A percentile compares a stretch with the other conserved stretches of the same genome.
These are phyloP conservation scores for Pyralis farinalis DNA, from an alignment of 2,888 invertebrate genomes.

Conservation along the genomic window DNA sequence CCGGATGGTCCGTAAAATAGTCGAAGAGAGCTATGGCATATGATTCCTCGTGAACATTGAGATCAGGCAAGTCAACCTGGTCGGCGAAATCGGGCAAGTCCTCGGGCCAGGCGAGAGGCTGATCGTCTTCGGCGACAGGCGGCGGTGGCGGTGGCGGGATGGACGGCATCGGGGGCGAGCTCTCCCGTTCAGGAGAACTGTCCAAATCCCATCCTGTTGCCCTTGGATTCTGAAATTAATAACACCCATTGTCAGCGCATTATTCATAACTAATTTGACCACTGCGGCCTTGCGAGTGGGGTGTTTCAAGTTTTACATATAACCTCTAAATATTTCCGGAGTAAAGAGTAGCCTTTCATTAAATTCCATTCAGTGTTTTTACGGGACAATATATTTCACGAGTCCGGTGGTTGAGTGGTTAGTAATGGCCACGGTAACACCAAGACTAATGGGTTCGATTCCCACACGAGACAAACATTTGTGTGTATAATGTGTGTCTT, in stretches of 20 bases:
- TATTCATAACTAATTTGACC: too few species aligned
- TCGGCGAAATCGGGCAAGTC: slow-evolving; percentile 11
- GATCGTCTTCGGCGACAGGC: slow-evolving; percentile 48
- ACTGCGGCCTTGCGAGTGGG: too few species aligned
- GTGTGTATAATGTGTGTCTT: too few species aligned
- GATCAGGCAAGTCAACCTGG: slow-evolving; percentile 18
- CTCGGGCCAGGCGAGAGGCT: slow-evolving; percentile 33
- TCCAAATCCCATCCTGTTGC: slow-evolving; percentile 56
- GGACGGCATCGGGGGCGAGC: slow-evolving; percentile 89
- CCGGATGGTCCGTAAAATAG: slow-evolving; percentile 86
- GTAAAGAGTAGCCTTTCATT: too few species aligned
- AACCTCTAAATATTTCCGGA: too few species aligned
- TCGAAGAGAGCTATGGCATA: slow-evolving; percentile 90
- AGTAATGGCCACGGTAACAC: too few species aligned
- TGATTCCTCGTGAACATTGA: slow-evolving; percentile 69
- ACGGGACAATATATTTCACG: too few species aligned
- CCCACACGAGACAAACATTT: too few species aligned
- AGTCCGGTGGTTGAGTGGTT: too few species aligned
- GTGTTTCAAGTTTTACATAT: too few species aligned
- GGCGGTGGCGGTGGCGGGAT: slow-evolving; percentile 88
- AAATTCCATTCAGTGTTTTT: too few species aligned
- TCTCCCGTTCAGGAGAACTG: slow-evolving; percentile 58
- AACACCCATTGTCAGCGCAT: neutral
- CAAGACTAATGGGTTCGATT: too few species aligned
- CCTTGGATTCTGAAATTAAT: slow-evolving; percentile 50